A percentile compares a stretch with the other conserved stretches of the same genome.
phyloP scores from a whole-genome alignment of 2,797 vertebrate species.

The Aldrovandia affinis region DNA sequence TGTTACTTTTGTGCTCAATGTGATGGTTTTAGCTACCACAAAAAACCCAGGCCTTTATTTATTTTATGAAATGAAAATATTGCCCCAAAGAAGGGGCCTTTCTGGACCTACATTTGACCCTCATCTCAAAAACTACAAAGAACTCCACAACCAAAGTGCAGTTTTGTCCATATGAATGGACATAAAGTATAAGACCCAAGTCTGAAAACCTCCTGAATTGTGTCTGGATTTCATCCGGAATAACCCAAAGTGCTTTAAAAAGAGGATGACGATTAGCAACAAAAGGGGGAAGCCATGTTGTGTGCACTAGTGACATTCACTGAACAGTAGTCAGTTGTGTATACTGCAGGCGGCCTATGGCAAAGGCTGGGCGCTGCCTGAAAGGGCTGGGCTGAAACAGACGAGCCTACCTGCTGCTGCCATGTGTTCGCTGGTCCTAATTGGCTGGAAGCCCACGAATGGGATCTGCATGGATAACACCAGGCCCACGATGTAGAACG shows the following conservation, averaged over 20 bases:
- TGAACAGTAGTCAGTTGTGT: background rate
- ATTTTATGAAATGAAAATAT: too few species aligned
- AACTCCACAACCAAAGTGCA: too few species aligned
- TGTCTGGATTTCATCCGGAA: background rate
- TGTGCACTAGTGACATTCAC: background rate
- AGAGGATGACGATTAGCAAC: slow-evolving; percentile 38
- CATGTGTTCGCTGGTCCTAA: slow-evolving; percentile 99
- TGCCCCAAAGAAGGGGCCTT: too few species aligned
- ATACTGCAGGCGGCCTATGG: background rate
- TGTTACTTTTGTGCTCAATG: background rate
- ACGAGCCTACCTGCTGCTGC: slow-evolving; percentile 87
- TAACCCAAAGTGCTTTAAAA: slow-evolving; percentile 42
- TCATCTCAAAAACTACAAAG: too few species aligned
- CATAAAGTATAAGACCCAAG: too few species aligned
- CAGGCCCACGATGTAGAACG: slow-evolving; percentile 96
- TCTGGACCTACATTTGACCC: too few species aligned
- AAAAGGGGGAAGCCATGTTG: background rate
- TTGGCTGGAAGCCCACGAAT: slow-evolving; percentile 98
- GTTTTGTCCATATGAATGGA: too few species aligned
- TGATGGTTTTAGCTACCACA: too few species aligned
- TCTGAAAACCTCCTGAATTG: too few species aligned
- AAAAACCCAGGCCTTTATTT: too few species aligned
- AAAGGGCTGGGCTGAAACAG: background rate
- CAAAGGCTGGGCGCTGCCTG: background rate
- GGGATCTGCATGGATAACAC: slow-evolving; percentile 98